A percentile compares a stretch with the other conserved stretches of the same genome.
phyloP scores from a whole-genome alignment of 2,797 vertebrate species.

The Mormyrops boulengeri region DNA sequence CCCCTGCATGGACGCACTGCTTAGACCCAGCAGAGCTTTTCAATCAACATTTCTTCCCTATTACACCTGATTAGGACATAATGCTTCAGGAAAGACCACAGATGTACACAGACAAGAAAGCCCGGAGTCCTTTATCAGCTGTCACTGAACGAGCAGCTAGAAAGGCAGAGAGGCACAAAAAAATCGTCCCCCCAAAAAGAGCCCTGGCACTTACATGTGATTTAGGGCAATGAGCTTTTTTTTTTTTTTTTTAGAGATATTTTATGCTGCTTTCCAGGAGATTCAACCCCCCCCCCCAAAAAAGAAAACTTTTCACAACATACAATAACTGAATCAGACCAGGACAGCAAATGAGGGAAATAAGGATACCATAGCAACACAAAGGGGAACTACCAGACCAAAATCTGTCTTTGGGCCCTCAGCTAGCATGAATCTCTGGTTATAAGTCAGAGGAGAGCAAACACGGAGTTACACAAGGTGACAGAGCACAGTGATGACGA shows the following conservation, averaged over 20 bases:
- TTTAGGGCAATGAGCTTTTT: background rate
- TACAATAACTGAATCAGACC: background rate
- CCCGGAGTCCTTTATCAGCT: slow-evolving; percentile 53
- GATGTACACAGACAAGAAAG: slow-evolving; percentile 33
- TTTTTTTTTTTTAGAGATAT: background rate
- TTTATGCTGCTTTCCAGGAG: background rate
- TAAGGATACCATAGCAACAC: background rate
- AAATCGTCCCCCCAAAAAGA: background rate
- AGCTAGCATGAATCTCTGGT: background rate
- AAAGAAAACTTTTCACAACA: background rate
- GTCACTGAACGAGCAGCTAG: slow-evolving; percentile 45
- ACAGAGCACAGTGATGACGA: background rate
- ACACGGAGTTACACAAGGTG: background rate
- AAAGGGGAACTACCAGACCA: background rate
- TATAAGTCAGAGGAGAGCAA: background rate
- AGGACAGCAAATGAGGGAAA: background rate
- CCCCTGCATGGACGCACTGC: background rate
- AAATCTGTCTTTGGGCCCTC: background rate
- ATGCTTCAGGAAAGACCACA: slow-evolving; percentile 3
- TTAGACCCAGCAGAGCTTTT: slow-evolving; percentile 28
- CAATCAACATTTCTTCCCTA: slow-evolving; percentile 43
- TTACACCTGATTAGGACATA: slow-evolving; percentile 45
- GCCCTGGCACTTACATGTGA: background rate
- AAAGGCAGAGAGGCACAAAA: slow-evolving; percentile 31
- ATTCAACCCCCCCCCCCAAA: background rate